A percentile compares a stretch with the other conserved stretches of the same genome.
These are phyloP conservation scores for Leptodactylus fuscus DNA, from an alignment of 2,113 vertebrate species.

Conservation along the genomic window DNA sequence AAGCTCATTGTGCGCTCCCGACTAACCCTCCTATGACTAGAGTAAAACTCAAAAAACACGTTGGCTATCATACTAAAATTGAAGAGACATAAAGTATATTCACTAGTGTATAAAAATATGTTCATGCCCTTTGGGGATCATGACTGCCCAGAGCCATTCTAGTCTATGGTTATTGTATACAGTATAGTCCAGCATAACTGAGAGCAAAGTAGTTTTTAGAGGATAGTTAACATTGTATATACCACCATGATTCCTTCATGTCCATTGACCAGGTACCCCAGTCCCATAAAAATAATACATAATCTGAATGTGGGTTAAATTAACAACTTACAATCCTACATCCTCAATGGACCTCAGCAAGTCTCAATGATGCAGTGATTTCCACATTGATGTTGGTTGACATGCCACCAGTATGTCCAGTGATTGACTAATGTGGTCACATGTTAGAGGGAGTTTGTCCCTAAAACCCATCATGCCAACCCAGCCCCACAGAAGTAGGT, in stretches of 20 bases:
- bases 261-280: background rate
- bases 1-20: background rate
- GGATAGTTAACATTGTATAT: background rate
- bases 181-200: background rate
- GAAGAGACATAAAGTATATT: slow-evolving; percentile 28
- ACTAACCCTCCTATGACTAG: background rate
- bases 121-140: slow-evolving; percentile 32
- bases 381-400: no score
- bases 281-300: no score
- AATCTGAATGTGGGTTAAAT: background rate
- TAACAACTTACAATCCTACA: no score
- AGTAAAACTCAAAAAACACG: background rate
- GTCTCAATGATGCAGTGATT: no score
- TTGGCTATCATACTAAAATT: background rate
- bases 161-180: background rate
- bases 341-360: no score
- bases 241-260: background rate
- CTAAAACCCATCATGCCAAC: no score
- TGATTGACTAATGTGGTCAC: no score
- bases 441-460: no score
- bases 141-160: slow-evolving; percentile 42
- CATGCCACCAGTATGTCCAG: no score
- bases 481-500: no score
- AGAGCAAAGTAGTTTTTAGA: background rate
- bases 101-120: slow-evolving; percentile 28